Conservation (phyloP, 2,113 vertebrate genomes). For the Macquaria ambigua region DNA sequence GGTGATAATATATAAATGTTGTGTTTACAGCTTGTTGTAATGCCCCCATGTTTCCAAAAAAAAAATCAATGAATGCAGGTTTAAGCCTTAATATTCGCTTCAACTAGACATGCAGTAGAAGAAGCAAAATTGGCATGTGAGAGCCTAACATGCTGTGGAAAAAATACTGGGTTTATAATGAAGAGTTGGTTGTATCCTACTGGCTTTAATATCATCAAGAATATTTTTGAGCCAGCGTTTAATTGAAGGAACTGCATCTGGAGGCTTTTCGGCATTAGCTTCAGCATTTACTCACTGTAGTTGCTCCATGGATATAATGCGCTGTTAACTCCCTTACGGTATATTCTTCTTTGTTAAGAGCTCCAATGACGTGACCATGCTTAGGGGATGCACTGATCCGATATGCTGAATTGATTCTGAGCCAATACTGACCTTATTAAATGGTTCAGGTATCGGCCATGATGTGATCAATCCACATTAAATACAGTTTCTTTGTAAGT, state of each 20-base stretch:
- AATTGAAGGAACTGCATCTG: not conserved
- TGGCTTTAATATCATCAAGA: not conserved
- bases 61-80: not conserved
- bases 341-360: not conserved
- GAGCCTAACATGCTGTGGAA: not conserved
- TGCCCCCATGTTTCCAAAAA: not conserved
- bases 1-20: not conserved
- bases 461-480: not conserved
- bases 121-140: not conserved
- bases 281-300: not conserved
- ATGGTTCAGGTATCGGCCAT: not conserved
- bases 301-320: not conserved
- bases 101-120: not conserved
- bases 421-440: constrained; percentile 14
- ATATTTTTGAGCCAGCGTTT: not conserved
- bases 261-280: constrained; percentile 1
- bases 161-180: not conserved
- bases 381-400: not conserved
- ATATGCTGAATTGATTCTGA: not conserved
- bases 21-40: not conserved
- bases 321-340: not conserved
- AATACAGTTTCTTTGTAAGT: not conserved
- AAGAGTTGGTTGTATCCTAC: too few relatives aligned
- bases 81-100: not conserved
- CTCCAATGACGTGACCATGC: not conserved